Evolutionary conservation across 2,113 vertebrate genomes (phyloP).

Genomic region (Hydropotes inermis): DNA sequence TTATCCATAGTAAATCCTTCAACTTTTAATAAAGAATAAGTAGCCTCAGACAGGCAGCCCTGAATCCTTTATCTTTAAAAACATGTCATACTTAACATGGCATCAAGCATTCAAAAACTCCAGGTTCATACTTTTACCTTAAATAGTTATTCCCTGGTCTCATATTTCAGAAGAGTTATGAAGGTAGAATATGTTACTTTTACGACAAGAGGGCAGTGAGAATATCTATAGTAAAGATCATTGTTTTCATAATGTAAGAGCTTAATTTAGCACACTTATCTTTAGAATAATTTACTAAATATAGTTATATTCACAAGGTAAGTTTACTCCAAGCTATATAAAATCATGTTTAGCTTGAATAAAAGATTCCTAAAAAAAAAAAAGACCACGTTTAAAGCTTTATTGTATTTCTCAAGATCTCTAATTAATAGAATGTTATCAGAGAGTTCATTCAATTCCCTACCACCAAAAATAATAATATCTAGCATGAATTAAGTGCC

Average conservation of each 20-base stretch:
- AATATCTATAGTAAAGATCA: background rate
- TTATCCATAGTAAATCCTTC: background rate
- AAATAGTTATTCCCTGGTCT: background rate
- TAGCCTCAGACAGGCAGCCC: fast-evolving
- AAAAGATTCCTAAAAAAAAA: background rate
- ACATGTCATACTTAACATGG: background rate
- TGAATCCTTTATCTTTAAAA: background rate
- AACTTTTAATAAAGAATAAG: background rate
- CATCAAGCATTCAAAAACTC: background rate
- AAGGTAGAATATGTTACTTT: background rate
- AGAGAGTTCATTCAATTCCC: background rate
- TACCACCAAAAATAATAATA: background rate
- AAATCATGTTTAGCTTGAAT: background rate
- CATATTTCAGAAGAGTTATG: background rate
- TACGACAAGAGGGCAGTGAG: background rate
- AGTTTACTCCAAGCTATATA: background rate
- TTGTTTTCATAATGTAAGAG: background rate
- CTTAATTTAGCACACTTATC: background rate
- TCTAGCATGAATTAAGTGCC: background rate
- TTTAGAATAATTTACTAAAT: background rate
- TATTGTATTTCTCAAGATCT: background rate
- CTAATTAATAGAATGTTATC: background rate
- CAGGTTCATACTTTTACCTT: background rate
- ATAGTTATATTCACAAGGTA: background rate
- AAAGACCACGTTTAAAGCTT: background rate